Base-by-base conservation (phyloP, 2,113 vertebrate species). In the Pluvianellus socialis region DNA sequence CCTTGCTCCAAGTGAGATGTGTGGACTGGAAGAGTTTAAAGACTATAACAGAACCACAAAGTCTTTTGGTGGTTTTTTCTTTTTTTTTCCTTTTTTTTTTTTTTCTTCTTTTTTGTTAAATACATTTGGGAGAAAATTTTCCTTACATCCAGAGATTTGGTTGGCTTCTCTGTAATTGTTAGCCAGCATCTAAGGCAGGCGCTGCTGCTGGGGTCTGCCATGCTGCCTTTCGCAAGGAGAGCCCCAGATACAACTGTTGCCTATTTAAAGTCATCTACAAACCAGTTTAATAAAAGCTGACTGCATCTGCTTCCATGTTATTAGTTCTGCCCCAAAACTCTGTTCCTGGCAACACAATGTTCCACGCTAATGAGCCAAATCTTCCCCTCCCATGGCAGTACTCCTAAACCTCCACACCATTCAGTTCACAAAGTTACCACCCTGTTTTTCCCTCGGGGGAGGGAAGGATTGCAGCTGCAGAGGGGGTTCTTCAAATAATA, bases 231-330 rank as follows among this genome's bases (percentile, higher is more conserved):
- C 5, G 4, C 59, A 76, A 92, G 71, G 71, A 93, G 86, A 96
- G 71, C 83, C 92, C 71, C 92, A 92, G 42, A 84, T 81, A 72
- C 50, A 97, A 87, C 74, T 66, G 85, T 53, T 96, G 86, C 86
- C 90, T 93, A 92, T 55, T 95, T 90, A 65, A 94, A 95, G 87
- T 90, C 95, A 92, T 94, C 95, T 96, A 66, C 94, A 96, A 97
- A 95, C 96, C 92, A 97, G 95, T 97, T 97, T 94, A 98, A 97
- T 96, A 97, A 96, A 97, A 97, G 96, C 97, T 98, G 97, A 96
- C 94, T 96, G 87, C 93, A 96, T 97, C 95, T 97, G 94, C 94
- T 96, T 97, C 97, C 93, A 97, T 74, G 91, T 91, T 97, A 97
- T 97, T 98, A 97, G 92, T 96, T 97, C 96, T 97, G 95, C 94